A percentile compares a stretch with the other conserved stretches of the same genome.
Evolutionary conservation across 2,797 vertebrate species (phyloP).

Genomic region (Phataginus tricuspis): DNA sequence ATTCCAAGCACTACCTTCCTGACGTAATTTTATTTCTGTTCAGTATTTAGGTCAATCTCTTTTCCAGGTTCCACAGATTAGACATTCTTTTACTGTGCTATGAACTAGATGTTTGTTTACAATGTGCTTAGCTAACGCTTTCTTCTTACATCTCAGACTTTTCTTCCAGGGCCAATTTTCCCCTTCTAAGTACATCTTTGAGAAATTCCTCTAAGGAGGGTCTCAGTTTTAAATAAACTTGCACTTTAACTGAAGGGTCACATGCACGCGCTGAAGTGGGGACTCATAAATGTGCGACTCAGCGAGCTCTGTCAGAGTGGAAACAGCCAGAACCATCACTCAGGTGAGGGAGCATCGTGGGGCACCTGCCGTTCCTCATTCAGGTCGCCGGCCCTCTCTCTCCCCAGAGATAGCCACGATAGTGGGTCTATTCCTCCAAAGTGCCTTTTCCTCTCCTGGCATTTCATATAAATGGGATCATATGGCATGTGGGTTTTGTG

Average conservation of each 20-base stretch:
- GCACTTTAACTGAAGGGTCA: not conserved
- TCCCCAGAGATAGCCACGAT: not conserved
- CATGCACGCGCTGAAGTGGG: not conserved
- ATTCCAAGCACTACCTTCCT: not conserved
- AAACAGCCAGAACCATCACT: not conserved
- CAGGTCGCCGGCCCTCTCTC: not conserved
- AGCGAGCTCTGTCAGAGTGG: not conserved
- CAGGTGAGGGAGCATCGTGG: rapidly evolving
- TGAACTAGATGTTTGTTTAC: not conserved
- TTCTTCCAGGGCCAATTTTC: not conserved
- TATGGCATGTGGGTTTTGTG: not conserved
- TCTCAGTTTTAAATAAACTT: not conserved
- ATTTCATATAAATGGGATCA: not conserved
- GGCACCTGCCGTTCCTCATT: rapidly evolving
- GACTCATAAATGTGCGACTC: not conserved
- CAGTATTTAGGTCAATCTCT: not conserved
- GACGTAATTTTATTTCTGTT: not conserved
- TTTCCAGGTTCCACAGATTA: not conserved
- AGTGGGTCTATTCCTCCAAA: too few species aligned
- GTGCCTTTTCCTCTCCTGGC: not conserved
- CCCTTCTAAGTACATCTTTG: not conserved
- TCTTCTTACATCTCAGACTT: not conserved
- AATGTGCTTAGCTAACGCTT: not conserved
- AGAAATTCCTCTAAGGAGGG: not conserved
- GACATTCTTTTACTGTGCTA: not conserved